Base-by-base conservation (phyloP, 2,888 invertebrate genomes). In the Automeris io region DNA sequence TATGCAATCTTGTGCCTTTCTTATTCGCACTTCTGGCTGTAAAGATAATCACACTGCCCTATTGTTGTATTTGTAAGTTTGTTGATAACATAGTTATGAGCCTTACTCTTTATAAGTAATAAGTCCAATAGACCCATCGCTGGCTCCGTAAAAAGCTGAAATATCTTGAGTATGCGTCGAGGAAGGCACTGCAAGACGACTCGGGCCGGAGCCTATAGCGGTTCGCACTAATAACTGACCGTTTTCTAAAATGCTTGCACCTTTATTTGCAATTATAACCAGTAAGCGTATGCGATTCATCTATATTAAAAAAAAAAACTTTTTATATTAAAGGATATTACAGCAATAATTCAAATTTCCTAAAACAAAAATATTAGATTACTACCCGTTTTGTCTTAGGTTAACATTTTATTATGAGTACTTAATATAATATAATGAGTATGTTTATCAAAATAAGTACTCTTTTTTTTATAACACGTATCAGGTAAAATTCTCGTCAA, bases 51-150 rank as follows among this genome's bases (percentile, higher is more conserved):
- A n/a, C n/a, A n/a, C n/a, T n/a, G n/a, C n/a, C n/a, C n/a, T n/a
- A n/a, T n/a, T n/a, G n/a, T n/a, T n/a, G n/a, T n/a, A n/a, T n/a
- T n/a, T n/a, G n/a, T n/a, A n/a, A n/a, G n/a, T n/a, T n/a, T n/a
- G n/a, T n/a, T n/a, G n/a, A n/a, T n/a, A n/a, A n/a, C n/a, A n/a
- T 19, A 19, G 4, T 19, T 19, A 19, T 29, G 3, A 29, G 11
- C 65, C 71, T 62, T 70, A 89, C 90, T 81, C 83, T 59, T 88
- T 87, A 25, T 87, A 78, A 49, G 73, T 43, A 42, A 94, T 92
- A 7, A 97, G 89, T 50, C 97, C 95, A 36, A 98, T 88, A 23
- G 91, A 90, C 6, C 98, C 98, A 80, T 98, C 97, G 49, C 94
- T 92, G 26, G 96, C 91, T 2, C 97, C 98, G 49, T 97, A 91